A percentile compares a stretch with the other conserved stretches of the same genome.
These are phyloP conservation scores for Myotis yumanensis DNA, from an alignment of 2,113 vertebrate genomes.

Conservation along the genomic window DNA sequence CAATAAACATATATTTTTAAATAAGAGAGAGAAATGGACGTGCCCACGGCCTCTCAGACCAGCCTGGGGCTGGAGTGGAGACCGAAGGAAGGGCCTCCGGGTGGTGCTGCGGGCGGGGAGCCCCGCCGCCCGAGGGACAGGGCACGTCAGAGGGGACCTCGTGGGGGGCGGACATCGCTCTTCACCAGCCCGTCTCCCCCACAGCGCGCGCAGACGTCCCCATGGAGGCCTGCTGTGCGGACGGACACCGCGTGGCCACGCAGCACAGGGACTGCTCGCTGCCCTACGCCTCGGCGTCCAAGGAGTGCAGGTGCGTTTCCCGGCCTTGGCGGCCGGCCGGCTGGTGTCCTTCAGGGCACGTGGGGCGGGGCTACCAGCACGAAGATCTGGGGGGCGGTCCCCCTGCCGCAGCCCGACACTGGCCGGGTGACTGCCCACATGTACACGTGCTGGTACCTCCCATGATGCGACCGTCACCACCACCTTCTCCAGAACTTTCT, in stretches of 20 bases:
- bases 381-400: no score
- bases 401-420: no score
- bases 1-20: no score
- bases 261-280: constrained; percentile 87
- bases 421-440: no score
- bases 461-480: fast-evolving
- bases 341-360: fast-evolving
- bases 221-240: constrained; percentile 91
- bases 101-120: fast-evolving
- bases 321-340: fast-evolving
- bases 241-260: constrained; percentile 88
- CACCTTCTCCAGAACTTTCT: background rate
- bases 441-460: no score
- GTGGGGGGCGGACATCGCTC: fast-evolving
- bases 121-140: background rate
- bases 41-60: background rate
- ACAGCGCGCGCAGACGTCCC: constrained; percentile 81
- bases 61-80: background rate
- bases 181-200: background rate
- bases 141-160: fast-evolving
- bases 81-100: background rate
- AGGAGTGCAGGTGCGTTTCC: constrained; percentile 90
- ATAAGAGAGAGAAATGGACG: fast-evolving
- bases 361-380: no score
- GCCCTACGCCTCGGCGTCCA: constrained; percentile 84